Evolutionary conservation across 30 jellyfish, hydroid and myxozoan species (phyloP), one percentile per base, ranked within the genome.

Genomic region (Turritopsis dohrnii): DNA sequence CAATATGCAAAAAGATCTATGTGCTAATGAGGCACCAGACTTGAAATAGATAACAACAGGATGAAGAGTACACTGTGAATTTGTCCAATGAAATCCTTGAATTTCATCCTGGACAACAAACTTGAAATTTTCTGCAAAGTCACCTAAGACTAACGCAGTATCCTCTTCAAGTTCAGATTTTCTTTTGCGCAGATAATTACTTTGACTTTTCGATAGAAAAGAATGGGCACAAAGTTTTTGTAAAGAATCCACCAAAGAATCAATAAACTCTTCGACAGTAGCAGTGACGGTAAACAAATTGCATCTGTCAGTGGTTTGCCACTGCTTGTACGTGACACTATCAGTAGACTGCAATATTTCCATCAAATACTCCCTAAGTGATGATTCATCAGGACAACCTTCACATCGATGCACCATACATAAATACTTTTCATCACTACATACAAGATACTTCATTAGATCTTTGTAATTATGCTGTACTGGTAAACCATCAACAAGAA

Each of bases 401-500:
- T 41, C 60, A 41, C 60, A 41, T 41, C 60, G 60, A 41, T 41
- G 60, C 13, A 41, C 60, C 60, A 41, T 41, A 13, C 60, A 41
- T 41, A 41, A 41, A 13, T 41, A 41, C 9, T 41, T 41, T 41
- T 41, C 60, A 41, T 41, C 60, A 41, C 60, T 41, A 41, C 60
- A 41, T 41, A 41, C 60, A 3, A 41, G 60, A 41, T 41, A 41
- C 13, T 41, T 41, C 60, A 41, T 41, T 13, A 41, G 60, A 3
- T 41, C 9, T 41, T 41, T 41, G 60, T 41, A 41, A 41, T 41
- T 13, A 3, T 41, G 9, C 60, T 41, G 60, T 41, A 41, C 60
- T 41, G 60, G 60, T 13, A 41, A 41, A 41, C 60, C 60, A 41
- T 41, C 60, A 5, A 41, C 60, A 84, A 87, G 65, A 82, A 91